phyloP scores from a whole-genome alignment of 2,113 vertebrate species.

The Rynchops niger region DNA sequence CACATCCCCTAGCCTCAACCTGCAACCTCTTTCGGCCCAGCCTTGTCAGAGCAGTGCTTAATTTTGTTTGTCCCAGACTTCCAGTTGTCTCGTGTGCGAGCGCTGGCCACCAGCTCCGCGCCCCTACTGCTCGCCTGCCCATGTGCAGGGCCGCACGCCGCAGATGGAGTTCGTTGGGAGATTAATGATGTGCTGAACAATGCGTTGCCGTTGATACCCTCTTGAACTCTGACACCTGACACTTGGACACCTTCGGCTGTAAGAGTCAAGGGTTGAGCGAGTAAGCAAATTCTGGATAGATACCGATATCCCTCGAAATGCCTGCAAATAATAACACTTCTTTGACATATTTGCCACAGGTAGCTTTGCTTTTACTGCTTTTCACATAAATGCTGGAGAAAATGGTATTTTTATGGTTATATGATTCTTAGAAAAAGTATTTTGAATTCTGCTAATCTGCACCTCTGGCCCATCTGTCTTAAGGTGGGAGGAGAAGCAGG shows the following conservation, averaged over 20 bases:
- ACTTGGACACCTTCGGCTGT: neutral
- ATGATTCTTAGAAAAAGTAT: neutral
- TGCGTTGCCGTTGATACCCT: slow-evolving; percentile 12
- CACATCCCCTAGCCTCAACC: neutral
- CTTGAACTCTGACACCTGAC: slow-evolving; percentile 58
- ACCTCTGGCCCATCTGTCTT: neutral
- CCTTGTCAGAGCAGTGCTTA: neutral
- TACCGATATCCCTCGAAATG: neutral
- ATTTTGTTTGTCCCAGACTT: neutral
- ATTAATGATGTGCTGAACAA: slow-evolving; percentile 55
- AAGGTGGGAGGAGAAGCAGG: neutral
- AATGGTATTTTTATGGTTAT: neutral
- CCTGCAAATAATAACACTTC: neutral
- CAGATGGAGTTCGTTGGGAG: neutral
- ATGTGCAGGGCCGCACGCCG: neutral
- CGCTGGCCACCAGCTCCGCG: neutral
- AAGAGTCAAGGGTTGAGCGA: slow-evolving; percentile 5
- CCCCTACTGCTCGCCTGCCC: neutral
- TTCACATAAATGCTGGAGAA: neutral
- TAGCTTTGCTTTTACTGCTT: neutral
- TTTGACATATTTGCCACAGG: neutral
- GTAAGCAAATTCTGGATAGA: neutral
- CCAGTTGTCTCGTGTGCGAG: neutral
- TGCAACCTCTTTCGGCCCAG: neutral
- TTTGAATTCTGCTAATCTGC: neutral